Base-by-base conservation (phyloP, 2,888 invertebrate genomes). In the Philhelius pedissequus region DNA sequence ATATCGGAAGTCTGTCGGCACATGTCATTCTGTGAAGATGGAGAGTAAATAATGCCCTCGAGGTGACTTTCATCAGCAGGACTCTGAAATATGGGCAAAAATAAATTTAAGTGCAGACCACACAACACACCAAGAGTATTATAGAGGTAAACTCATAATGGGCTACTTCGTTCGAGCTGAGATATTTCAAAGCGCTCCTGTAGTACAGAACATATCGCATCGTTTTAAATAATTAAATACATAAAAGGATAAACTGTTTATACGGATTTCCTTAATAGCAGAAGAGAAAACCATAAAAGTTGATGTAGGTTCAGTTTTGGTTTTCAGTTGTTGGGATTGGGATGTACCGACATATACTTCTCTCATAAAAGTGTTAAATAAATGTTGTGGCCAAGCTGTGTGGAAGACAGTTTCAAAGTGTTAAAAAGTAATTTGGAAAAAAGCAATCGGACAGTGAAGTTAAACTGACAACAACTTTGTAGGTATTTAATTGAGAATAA, bases 221-320 rank as follows among this genome's bases (percentile, higher is more conserved):
- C 54, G 60, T 73, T 77, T 71, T 82, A 82, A 82, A 82, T 82
- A 73, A 82, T 82, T 82, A 60, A 82, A 77, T 77, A 66, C 68
- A 71, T 73, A 76, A 66, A 77, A 60, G 77, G 64, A 81, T 73
- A 82, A 70, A 64, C 45, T 69, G 62, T 68, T 69, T 69, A 32
- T 48, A 43, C 4, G 32, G 30, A 48, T 48, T 20, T 30, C 20
- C 40, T 27, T 48, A 30, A 43, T 18, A 62, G 25, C 4, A 15
- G 7, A 43, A 15, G 40, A 27, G 40, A 22, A 40, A 40, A 9
- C 6, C 18, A 48, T 45, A 32, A 22, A 45, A 64, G 32, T 32
- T 48, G 48, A 48, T 64, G 48, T 20, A 48, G 48, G 64, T 48
- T 62, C 3, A 22, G 25, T 4, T 43, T 43, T 32, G 30, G 64